Evolutionary conservation across 2,113 vertebrate species (phyloP), one percentile per base, ranked within the genome.

Genomic region (Hymenochirus boettgeri): DNA sequence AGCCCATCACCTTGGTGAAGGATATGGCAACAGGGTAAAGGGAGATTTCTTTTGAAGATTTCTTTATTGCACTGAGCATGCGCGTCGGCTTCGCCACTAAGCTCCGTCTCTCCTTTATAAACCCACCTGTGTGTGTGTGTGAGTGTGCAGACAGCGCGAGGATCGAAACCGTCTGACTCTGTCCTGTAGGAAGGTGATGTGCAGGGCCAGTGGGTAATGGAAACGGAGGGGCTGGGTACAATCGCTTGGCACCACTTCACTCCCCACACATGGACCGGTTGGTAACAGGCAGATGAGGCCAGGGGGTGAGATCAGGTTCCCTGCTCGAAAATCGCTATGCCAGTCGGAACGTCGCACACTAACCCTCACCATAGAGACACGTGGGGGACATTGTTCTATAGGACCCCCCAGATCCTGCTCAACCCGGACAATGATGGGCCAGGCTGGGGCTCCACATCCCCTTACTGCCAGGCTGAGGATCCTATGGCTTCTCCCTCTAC

Each of bases 131-230:
- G 63, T 50, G 53, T 13, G 47, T 31, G 35, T 23, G 45, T 12
- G 10, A 23, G 24, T 22, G 19, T 22, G 24, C 5, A 9, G n/a
- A 12, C 8, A 8, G 57, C n/a, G n/a, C n/a, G n/a, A n/a, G n/a
- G n/a, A n/a, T n/a, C n/a, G n/a, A n/a, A n/a, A n/a, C 19, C 47
- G 25, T 9, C 23, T n/a, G n/a, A n/a, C n/a, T n/a, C n/a, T n/a
- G n/a, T n/a, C n/a, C 46, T n/a, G n/a, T n/a, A n/a, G n/a, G n/a
- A n/a, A 50, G 54, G 42, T 54, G 58, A 55, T 42, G 55, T 67
- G 65, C 22, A 48, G 7, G 25, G 56, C 10, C 27, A 7, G 53
- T 27, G 26, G 17, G 53, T 7, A 19, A 67, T 67, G 64, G 56
- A 21, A 22, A 47, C 64, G 0, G n/a, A n/a, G n/a, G 22, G 7